phyloP scores from a whole-genome alignment of 37 sponge, comb jelly and placozoan genomes.

The Tethya wilhelma region DNA sequence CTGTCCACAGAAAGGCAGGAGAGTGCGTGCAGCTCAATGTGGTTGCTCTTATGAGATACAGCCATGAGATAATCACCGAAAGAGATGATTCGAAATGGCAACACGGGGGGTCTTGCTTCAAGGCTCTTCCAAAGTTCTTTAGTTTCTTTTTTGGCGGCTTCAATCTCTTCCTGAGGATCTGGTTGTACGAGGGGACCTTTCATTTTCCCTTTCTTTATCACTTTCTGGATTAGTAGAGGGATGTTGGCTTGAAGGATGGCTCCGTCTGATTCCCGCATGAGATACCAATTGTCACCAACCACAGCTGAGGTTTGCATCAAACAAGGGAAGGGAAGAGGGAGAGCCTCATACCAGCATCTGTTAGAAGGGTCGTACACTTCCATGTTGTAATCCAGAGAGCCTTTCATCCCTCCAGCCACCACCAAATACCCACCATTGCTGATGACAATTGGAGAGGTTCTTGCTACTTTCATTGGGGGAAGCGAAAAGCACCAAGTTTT shows the following conservation, averaged over 20 bases:
- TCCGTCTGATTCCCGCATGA: not conserved
- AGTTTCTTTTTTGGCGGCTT: not conserved
- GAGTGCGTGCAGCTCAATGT: not conserved
- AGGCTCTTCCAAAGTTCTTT: not conserved
- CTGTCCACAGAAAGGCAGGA: not conserved
- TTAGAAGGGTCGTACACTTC: conserved; percentile 14
- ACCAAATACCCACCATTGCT: conserved; percentile 6
- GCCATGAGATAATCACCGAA: not conserved
- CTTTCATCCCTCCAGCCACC: conserved; percentile 31
- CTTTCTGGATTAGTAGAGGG: not conserved
- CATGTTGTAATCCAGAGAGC: conserved; percentile 14
- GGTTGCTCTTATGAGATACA: not conserved
- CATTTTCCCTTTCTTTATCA: not conserved
- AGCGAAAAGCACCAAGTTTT: not conserved
- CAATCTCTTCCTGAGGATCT: not conserved
- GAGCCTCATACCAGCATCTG: not conserved
- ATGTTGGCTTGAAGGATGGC: not conserved
- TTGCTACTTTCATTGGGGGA: conserved; percentile 19
- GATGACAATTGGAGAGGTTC: conserved; percentile 24
- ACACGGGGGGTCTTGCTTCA: not conserved
- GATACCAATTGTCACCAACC: not conserved
- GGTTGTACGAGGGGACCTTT: not conserved
- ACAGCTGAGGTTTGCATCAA: not conserved
- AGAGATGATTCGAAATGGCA: not conserved
- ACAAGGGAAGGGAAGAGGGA: conserved; percentile 19